A percentile compares a stretch with the other conserved stretches of the same genome.
phyloP scores from a whole-genome alignment of 2,113 vertebrate genomes.

The Tauraco erythrolophus region DNA sequence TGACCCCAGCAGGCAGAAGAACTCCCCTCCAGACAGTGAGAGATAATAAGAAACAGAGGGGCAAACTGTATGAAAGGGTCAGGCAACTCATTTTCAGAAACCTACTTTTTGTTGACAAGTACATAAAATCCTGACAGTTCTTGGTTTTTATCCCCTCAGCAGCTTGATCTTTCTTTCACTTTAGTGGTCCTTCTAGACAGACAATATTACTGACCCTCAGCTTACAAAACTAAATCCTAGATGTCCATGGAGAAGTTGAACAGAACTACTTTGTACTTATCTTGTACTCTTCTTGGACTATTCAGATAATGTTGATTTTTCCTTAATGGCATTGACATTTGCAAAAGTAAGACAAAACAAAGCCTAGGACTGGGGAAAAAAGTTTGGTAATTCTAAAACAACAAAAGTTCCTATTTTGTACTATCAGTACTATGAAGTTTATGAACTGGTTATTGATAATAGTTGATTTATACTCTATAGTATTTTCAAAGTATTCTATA shows the following conservation, averaged over 20 bases:
- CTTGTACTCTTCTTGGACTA: background rate
- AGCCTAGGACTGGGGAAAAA: background rate
- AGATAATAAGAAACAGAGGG: background rate
- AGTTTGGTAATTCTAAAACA: background rate
- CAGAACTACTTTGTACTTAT: background rate
- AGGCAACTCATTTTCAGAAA: background rate
- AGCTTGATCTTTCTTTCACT: background rate
- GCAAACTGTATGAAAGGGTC: background rate
- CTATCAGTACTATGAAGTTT: background rate
- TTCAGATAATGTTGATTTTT: background rate
- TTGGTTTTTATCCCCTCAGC: background rate
- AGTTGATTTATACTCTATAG: background rate
- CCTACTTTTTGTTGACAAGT: background rate
- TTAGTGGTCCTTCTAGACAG: background rate
- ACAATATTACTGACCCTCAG: background rate
- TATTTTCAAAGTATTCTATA: background rate
- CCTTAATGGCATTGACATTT: background rate
- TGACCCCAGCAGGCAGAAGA: background rate
- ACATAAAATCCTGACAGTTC: conserved; percentile 1
- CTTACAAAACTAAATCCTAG: conserved; percentile 5
- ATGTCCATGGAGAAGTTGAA: background rate
- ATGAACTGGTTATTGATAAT: background rate
- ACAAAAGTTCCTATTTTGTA: background rate
- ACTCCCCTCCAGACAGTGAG: background rate
- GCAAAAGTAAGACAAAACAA: background rate